Evolutionary conservation across 2,888 invertebrate species (phyloP), one percentile per base, ranked within the genome.

Genomic region (Parnassius smintheus): DNA sequence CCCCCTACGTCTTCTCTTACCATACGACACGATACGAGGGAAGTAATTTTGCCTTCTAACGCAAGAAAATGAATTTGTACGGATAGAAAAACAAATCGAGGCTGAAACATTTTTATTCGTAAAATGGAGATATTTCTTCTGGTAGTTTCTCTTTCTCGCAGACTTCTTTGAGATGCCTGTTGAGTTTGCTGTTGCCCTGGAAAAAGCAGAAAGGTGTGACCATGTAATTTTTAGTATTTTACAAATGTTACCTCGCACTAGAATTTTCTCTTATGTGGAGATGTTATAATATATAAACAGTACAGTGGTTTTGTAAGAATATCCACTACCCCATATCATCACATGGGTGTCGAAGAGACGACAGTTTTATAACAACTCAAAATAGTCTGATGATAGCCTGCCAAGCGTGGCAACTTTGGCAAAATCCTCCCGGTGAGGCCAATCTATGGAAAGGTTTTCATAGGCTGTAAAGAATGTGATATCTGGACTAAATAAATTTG

Each of bases 151-250:
- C 77, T 48, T 88, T 89, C 13, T 88, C 85, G 61, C 91, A 91
- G 0, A 90, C 89, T 65, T 87, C 83, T n/a, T 75, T 72, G 0
- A 91, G 65, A 73, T 91, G 91, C 0, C 87, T 73, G 64, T 85
- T 88, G 9, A 91, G 64, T 65, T 87, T 87, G 66, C 78, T 86
- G 49, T 81, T 80, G 0, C 81, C 82, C 90, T 91, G 83, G 41
- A 81, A 83, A 64, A 13, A 60, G 42, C 9, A 53, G 25, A 51
- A 55, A 13, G 18, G 22, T 46, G 53, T 44, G 11, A 53, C 56
- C 13, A 18, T 13, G 42, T 42, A 35, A 12, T 55, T 45, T 11
- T 25, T 50, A 41, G 10, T 11, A 2, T 7, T 8, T 42, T 11
- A 42, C 45, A 46, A 13, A 49, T n/a, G 13, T 9, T 18, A 9